phyloP scores from a whole-genome alignment of 2,888 invertebrate species.

The Epinotia demarniana region DNA sequence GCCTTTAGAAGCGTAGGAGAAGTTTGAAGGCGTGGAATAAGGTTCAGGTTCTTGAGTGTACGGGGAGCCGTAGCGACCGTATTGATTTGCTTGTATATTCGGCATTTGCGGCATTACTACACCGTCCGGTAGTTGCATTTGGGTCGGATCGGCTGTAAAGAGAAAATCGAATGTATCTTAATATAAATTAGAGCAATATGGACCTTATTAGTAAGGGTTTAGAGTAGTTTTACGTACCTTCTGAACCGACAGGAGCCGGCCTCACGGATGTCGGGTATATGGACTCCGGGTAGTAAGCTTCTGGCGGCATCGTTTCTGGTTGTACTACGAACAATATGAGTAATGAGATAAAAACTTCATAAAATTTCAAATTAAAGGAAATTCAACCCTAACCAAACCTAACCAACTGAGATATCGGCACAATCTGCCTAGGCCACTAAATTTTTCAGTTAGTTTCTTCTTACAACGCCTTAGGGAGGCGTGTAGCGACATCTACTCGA shows the following conservation, averaged over 20 bases:
- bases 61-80: constrained; percentile 62
- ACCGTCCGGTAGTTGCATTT: constrained; percentile 74
- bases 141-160: constrained; percentile 71
- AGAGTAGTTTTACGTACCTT: constrained; percentile 70
- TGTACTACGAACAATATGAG: constrained; percentile 58
- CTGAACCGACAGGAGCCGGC: constrained; percentile 90
- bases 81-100: constrained; percentile 60
- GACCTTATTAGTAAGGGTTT: neutral
- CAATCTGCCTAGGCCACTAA: too few species aligned
- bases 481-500: too few species aligned
- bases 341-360: too few species aligned
- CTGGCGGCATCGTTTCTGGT: constrained; percentile 64
- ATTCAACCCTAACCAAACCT: too few species aligned
- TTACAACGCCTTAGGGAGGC: too few species aligned
- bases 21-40: constrained; percentile 60
- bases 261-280: constrained; percentile 86
- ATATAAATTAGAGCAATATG: neutral
- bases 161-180: constrained; percentile 25
- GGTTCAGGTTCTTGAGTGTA: constrained; percentile 64
- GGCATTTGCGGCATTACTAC: constrained; percentile 65
- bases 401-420: too few species aligned
- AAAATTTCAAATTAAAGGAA: too few species aligned
- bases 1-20: constrained; percentile 63
- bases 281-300: constrained; percentile 74
- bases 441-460: too few species aligned